These are phyloP conservation scores for Sorex maritimensis DNA, from an alignment of 2,797 vertebrate genomes.

Conservation along the genomic window DNA sequence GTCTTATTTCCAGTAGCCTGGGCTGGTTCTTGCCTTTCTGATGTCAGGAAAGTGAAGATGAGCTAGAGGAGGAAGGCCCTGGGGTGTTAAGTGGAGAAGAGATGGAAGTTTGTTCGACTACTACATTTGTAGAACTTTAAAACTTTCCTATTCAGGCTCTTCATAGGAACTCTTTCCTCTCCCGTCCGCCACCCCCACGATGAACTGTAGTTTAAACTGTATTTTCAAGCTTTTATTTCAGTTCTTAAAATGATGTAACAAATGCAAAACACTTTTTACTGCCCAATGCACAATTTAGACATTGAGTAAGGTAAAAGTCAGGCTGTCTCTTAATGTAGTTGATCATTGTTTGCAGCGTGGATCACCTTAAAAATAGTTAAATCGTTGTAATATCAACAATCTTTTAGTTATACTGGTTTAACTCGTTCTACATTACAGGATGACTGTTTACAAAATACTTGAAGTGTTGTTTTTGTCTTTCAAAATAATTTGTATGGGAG, in stretches of 20 bases:
- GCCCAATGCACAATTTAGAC: background rate
- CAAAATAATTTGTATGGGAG: conserved; percentile 39
- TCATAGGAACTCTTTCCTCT: conserved; percentile 41
- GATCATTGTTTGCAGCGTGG: conserved; percentile 61
- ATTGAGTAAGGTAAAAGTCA: conserved; percentile 16
- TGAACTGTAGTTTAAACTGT: conserved; percentile 13
- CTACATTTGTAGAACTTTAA: conserved; percentile 54
- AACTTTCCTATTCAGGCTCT: background rate
- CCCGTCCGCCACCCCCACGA: background rate
- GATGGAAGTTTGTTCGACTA: conserved; percentile 40
- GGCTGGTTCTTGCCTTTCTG: background rate
- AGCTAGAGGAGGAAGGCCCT: conserved; percentile 7
- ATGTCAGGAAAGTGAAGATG: background rate
- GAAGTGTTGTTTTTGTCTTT: conserved; percentile 32
- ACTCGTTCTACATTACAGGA: background rate
- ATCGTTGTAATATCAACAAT: conserved; percentile 43
- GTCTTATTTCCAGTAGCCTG: conserved; percentile 24
- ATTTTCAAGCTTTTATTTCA: conserved; percentile 47
- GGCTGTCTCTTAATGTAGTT: background rate
- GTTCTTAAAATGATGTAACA: conserved; percentile 38
- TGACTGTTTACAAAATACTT: conserved; percentile 22
- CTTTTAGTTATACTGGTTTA: conserved; percentile 35
- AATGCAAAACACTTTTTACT: background rate
- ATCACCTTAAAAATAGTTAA: conserved; percentile 76
- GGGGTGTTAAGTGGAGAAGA: background rate